Percentiles rank a stretch among this genome's conserved stretches.
phyloP scores from a whole-genome alignment of 2,113 vertebrate genomes.

The Hippocampus comes region DNA sequence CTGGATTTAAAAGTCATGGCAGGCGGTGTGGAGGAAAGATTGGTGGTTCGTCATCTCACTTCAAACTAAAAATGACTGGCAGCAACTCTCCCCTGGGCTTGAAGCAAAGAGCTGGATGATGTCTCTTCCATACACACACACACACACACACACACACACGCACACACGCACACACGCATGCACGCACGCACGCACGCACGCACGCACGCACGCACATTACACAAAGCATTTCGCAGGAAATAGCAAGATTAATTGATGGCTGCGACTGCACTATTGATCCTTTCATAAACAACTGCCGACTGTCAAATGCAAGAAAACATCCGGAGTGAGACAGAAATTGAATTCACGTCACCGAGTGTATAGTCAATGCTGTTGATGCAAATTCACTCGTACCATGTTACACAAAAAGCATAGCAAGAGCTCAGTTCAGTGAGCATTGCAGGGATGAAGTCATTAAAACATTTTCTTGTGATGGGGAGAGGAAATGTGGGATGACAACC shows the following conservation, averaged over 20 bases:
- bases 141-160: background rate
- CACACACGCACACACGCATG: background rate
- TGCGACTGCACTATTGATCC: slow-evolving; percentile 6
- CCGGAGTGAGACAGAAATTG: slow-evolving; percentile 2
- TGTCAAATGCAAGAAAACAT: slow-evolving; percentile 7
- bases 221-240: background rate
- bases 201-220: background rate
- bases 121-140: background rate
- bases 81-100: slow-evolving; percentile 36
- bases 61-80: slow-evolving; percentile 59
- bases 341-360: background rate
- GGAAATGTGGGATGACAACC: background rate
- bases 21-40: slow-evolving; percentile 40
- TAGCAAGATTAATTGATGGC: slow-evolving; percentile 7
- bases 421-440: background rate
- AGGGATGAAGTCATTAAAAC: background rate
- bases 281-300: slow-evolving; percentile 11
- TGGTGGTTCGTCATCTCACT: slow-evolving; percentile 57
- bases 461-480: background rate
- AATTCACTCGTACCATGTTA: background rate
- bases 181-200: background rate
- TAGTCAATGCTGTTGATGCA: background rate
- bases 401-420: background rate
- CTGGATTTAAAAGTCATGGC: slow-evolving; percentile 57
- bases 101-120: slow-evolving; percentile 20